phyloP scores from a whole-genome alignment of 2,888 invertebrate species.

The Rhopalosiphum nymphaeae region DNA sequence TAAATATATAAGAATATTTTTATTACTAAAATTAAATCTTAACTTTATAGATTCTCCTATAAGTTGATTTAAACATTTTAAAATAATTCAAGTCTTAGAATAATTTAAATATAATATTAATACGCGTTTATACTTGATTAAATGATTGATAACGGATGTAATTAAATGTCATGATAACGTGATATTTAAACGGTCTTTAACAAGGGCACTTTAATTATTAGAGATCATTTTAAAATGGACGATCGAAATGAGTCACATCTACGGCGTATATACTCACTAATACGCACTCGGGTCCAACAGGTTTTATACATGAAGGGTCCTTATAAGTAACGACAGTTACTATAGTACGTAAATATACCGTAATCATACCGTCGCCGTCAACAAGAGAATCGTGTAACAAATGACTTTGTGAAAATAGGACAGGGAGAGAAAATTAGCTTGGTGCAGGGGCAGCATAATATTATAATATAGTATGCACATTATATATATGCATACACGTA shows the following conservation, averaged over 20 bases:
- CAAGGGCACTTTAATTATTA: not conserved
- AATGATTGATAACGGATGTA: not conserved
- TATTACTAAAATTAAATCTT: not conserved
- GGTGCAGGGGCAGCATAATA: conserved; percentile 23
- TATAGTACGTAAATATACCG: not conserved
- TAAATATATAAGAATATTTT: not conserved
- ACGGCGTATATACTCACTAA: not conserved
- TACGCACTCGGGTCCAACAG: conserved; percentile 48
- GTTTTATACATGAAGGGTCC: conserved; percentile 40
- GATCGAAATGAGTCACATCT: not conserved
- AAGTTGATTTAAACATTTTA: not conserved
- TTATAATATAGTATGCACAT: conserved; percentile 20
- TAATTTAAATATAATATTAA: not conserved
- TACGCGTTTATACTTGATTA: not conserved
- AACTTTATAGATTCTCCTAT: not conserved
- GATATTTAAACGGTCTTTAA: conserved; percentile 20
- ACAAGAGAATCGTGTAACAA: conserved; percentile 52
- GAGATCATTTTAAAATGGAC: not conserved
- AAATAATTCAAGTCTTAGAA: not conserved
- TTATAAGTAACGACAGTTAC: conserved; percentile 42
- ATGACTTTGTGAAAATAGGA: conserved; percentile 48
- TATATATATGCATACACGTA: not conserved
- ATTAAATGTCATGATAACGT: not conserved
- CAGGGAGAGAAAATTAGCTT: conserved; percentile 53
- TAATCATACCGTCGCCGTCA: conserved; percentile 42